Evolutionary conservation across 2,888 invertebrate species (phyloP), one percentile per base, ranked within the genome.

Genomic region (Caenorhabditis doughertyi): DNA sequence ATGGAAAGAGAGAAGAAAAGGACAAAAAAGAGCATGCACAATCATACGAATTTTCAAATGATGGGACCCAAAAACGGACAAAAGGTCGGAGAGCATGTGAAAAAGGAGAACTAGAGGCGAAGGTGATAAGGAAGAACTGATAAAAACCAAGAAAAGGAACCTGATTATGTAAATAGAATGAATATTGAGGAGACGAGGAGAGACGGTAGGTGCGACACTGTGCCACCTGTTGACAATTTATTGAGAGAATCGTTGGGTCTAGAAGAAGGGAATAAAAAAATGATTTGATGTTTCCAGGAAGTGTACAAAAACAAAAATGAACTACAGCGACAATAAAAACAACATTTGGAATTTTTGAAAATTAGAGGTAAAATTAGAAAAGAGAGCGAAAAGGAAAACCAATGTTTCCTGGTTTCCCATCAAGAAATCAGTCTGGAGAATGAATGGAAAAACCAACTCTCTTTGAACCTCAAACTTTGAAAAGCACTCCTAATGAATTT

Each of bases 201-300:
- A 51, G 13, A 5, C 58, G 70, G 70, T 71, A 58, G 29, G 58
- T 58, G 58, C 60, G 49, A 71, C 60, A 47, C 65, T 58, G 71
- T 32, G 58, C 47, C 70, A 56, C 56, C 56, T 56, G 49, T 49
- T 71, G 71, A 71, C 71, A 49, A 71, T 71, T 71, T 71, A 71
- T 71, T 55, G 70, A 65, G 51, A 65, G 51, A 51, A 35, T 51
- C 49, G 8, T 51, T 35, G 35, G 65, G 49, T 51, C 51, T 49
- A 32, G 35, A 51, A 49, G 25, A n/a, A 65, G 32, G 60, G 42
- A 60, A n/a, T n/a, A 23, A 60, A 60, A 39, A 44, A 62, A 27
- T 1, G 4, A 16, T 27, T 62, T 25, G 25, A 23, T 18, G 58
- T 58, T 58, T 35, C 21, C 16, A 0, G 29, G 23, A 64, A 32